Evolutionary conservation across 2,888 invertebrate genomes (phyloP), one percentile per base, ranked within the genome.

Genomic region (Caenorhabditis panamensis): DNA sequence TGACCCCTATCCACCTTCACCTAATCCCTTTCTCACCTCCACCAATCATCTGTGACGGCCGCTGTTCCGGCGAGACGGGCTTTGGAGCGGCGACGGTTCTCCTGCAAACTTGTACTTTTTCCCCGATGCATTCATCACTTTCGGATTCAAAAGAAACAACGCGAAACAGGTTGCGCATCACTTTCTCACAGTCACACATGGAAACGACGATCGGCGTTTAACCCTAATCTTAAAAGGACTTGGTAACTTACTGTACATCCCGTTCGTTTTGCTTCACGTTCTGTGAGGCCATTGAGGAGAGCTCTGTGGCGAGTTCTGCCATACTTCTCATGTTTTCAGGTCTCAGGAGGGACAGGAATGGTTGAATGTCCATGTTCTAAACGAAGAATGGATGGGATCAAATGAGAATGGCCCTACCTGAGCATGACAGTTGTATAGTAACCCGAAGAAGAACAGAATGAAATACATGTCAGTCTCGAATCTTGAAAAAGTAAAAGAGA

Each of bases 291-390:
- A 83, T 58, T 26, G 82, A 82, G 2, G 79, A 75, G 28, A 85
- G 47, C 37, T 85, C 85, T 1, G 75, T 73, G 11, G 85, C 85
- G 41, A 85, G 44, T n/a, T 83, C 80, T 13, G 83, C 85, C 79
- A 85, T 81, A 49, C 81, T 68, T 31, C 79, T 44, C 79, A 85
- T 82, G 28, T 78, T 85, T 51, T 85, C 85, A 11, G 85, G 85
- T 16, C 79, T 68, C 24, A 84, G 63, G 8, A 84, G 56, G 0
- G 83, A 73, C 11, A 85, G 64, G 13, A 85, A 69, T 22, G 85
- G 83, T 47, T 79, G 76, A 16, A 85, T 53, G 54, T 83, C 82
- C 66, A 85, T 76, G 22, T 67, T 76, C 66, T 76, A 36, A 54
- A 67, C 24, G 28, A 13, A n/a, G n/a, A n/a, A n/a, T n/a, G n/a